Evolutionary conservation across 1,140 invertebrate genomes (phyloP).

Genomic region (Limonius californicus): DNA sequence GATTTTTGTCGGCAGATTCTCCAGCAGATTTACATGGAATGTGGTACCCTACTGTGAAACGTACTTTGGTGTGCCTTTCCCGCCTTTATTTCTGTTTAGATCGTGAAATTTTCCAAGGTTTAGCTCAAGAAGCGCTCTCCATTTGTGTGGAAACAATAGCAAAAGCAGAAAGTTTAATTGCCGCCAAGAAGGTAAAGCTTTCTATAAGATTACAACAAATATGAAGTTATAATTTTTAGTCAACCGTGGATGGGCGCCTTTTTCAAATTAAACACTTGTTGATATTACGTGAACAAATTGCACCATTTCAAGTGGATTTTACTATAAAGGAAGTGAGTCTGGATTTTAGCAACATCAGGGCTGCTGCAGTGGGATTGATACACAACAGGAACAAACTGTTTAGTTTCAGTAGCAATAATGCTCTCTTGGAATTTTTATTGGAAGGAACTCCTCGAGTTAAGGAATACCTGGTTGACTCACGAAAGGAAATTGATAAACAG

Average conservation of each 20-base stretch:
- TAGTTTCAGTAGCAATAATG: slow-evolving; percentile 83
- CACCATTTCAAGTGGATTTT: slow-evolving; percentile 96
- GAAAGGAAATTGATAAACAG: slow-evolving; percentile 90
- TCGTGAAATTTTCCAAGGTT: slow-evolving; percentile 89
- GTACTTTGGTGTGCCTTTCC: slow-evolving; percentile 92
- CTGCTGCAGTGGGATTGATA: slow-evolving; percentile 79
- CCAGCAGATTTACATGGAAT: slow-evolving; percentile 94
- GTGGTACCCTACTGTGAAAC: slow-evolving; percentile 97
- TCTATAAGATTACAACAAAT: too few relatives aligned
- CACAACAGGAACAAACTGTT: slow-evolving; percentile 86
- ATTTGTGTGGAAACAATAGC: slow-evolving; percentile 89
- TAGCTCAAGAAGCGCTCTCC: slow-evolving; percentile 92
- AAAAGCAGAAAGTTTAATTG: slow-evolving; percentile 68
- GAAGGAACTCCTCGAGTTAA: slow-evolving; percentile 89
- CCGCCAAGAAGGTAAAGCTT: slow-evolving; percentile 55
- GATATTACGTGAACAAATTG: slow-evolving; percentile 95
- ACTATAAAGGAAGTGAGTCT: slow-evolving; percentile 86
- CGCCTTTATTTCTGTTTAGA: slow-evolving; percentile 94
- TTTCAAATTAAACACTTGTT: slow-evolving; percentile 98
- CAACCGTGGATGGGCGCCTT: slow-evolving; percentile 83
- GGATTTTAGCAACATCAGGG: slow-evolving; percentile 87
- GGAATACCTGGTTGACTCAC: slow-evolving; percentile 88
- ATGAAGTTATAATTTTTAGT: too few relatives aligned
- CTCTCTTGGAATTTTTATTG: slow-evolving; percentile 85
- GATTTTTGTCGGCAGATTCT: slow-evolving; percentile 35